A percentile compares a stretch with the other conserved stretches of the same genome.
Conservation (phyloP, 2,113 vertebrate genomes). For the Piprites chloris region DNA sequence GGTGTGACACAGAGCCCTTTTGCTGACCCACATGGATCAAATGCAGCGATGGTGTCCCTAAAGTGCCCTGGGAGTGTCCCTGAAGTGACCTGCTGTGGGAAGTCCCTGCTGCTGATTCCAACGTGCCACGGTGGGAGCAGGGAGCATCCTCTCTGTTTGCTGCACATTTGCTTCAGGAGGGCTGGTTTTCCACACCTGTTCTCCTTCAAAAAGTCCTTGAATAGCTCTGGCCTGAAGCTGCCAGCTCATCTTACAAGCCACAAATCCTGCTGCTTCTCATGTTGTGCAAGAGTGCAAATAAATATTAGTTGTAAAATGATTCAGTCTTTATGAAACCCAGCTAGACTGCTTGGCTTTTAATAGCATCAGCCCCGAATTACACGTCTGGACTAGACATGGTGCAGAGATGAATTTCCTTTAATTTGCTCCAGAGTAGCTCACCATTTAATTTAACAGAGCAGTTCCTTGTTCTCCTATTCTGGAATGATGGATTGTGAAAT, state of each 20-base stretch:
- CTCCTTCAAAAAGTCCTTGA: not conserved
- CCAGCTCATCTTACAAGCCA: not conserved
- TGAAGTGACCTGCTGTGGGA: not conserved
- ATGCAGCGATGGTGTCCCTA: not conserved
- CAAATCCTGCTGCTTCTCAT: not conserved
- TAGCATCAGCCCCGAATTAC: not conserved
- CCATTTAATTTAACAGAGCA: conserved; percentile 45
- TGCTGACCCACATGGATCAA: not conserved
- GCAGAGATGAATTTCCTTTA: conserved; percentile 41
- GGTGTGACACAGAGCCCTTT: not conserved
- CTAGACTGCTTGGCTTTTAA: not conserved
- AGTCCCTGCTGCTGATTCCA: not conserved
- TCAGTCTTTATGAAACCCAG: not conserved
- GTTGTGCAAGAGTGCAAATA: not conserved
- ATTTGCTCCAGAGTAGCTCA: conserved; percentile 56
- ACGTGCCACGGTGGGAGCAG: accelerated
- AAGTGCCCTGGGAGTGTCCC: not conserved
- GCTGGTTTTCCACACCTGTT: not conserved
- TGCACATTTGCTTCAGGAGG: not conserved
- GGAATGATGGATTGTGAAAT: conserved; percentile 54
- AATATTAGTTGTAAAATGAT: not conserved
- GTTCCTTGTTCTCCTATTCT: conserved; percentile 41
- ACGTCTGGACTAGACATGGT: not conserved
- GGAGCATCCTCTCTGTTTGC: not conserved
- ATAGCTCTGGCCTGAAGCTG: not conserved